Evolutionary conservation across 2,113 vertebrate species (phyloP), one percentile per base, ranked within the genome.

Genomic region (Tonatia bakeri): DNA sequence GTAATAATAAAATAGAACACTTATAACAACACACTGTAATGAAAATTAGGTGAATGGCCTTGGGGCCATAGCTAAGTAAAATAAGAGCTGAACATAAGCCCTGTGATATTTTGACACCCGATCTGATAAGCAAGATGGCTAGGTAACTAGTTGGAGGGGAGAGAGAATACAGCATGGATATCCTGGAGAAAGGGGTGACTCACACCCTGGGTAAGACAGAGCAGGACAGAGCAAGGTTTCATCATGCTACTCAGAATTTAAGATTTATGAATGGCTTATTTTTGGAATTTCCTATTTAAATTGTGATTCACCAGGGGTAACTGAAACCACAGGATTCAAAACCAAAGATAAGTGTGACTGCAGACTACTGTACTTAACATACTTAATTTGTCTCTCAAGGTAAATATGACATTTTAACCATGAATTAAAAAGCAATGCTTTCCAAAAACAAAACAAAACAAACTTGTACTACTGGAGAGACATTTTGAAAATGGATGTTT

Each of bases 401-500:
- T 70, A 95, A 69, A 86, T 92, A 40, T 22, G 92, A 75, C 90
- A 95, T 94, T 96, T 94, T 81, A 69, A 90, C 12, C 0, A 79
- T 38, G 19, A 64, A 87, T 86, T 83, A 89, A 59, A 75, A 87
- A 76, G 28, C 5, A 75, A 86, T 47, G 24, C 33, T 93, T 95
- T 89, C 38, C 70, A 61, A 77, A 77, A 43, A 38, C 5, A 38
- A 91, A 84, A 67, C 43, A n/a, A n/a, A 67, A 76, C 45, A 28
- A 77, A 43, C 61, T 52, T 24, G 52, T 59, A 20, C 80, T 52
- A 77, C 8, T 45, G 72, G 87, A 92, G n/a, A 95, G 40, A 59
- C 14, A 64, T 91, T 95, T 70, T 87, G 40, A 82, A 95, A 96
- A 92, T 19, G 67, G 61, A 95, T 91, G 69, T 91, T 90, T 83